Conservation (phyloP, 2,113 vertebrate genomes). For the Malaclemys terrapin region DNA sequence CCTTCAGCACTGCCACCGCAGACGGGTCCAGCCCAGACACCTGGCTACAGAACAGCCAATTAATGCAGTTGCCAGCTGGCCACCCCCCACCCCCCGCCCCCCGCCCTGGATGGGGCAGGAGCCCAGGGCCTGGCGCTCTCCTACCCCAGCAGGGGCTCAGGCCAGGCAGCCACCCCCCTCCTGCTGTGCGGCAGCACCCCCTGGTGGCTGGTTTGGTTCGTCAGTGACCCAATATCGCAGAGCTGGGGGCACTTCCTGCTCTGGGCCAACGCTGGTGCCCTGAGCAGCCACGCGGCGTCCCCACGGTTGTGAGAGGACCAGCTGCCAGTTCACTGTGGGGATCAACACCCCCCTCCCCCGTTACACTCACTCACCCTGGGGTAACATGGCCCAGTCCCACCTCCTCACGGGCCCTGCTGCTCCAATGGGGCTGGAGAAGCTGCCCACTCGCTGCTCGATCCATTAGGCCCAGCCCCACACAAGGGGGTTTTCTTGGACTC, state of each 20-base stretch:
- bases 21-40: constrained; percentile 53
- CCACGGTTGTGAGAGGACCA: too few relatives aligned
- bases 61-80: neutral
- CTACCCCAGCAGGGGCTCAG: neutral
- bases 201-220: neutral
- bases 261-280: too few relatives aligned
- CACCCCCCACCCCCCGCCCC: rapidly evolving
- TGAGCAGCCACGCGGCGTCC: too few relatives aligned
- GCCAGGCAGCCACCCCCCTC: neutral
- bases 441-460: too few relatives aligned
- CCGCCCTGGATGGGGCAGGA: neutral
- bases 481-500: too few relatives aligned
- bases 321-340: too few relatives aligned
- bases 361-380: too few relatives aligned
- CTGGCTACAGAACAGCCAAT: constrained; percentile 75
- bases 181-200: neutral
- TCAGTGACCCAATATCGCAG: too few relatives aligned
- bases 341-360: too few relatives aligned
- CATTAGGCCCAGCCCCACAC: neutral
- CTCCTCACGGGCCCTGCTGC: neutral
- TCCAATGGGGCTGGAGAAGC: too few relatives aligned
- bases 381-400: neutral
- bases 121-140: neutral
- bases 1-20: constrained; percentile 53
- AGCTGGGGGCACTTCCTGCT: neutral